These are phyloP conservation scores for Caenorhabditis plicata DNA, from an alignment of 2,888 invertebrate genomes.

Conservation along the genomic window DNA sequence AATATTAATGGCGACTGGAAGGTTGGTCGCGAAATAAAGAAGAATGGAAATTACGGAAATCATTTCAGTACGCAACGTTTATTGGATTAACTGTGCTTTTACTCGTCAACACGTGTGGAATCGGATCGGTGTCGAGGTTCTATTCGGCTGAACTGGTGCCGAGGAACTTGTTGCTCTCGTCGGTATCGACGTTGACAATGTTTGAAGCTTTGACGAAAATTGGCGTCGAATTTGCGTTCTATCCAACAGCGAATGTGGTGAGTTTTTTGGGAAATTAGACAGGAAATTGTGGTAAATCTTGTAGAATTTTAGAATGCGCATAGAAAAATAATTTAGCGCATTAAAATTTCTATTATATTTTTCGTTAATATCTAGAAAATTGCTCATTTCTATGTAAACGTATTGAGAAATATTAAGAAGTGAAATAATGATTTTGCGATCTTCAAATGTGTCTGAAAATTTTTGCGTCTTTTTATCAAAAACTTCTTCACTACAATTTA, in stretches of 20 bases:
- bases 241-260: constrained; percentile 47
- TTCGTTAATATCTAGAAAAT: too few species aligned
- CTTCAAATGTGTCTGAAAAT: too few species aligned
- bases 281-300: neutral
- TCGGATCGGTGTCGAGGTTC: constrained; percentile 46
- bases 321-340: too few species aligned
- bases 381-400: too few species aligned
- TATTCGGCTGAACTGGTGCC: constrained; percentile 49
- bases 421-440: too few species aligned
- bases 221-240: constrained; percentile 47
- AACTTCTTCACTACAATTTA: too few species aligned
- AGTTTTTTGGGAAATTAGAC: neutral
- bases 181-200: constrained; percentile 39
- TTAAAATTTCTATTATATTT: too few species aligned
- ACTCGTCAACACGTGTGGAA: constrained; percentile 41
- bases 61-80: constrained; percentile 29
- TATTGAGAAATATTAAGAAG: too few species aligned
- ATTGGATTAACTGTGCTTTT: constrained; percentile 34
- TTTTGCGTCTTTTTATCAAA: too few species aligned
- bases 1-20: constrained; percentile 31
- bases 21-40: constrained; percentile 3
- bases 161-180: constrained; percentile 33
- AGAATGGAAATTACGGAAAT: neutral
- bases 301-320: too few species aligned
- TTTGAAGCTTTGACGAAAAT: constrained; percentile 47